These are phyloP conservation scores for Rhinoraja longicauda DNA, from an alignment of 2,797 vertebrate genomes.

Conservation along the genomic window DNA sequence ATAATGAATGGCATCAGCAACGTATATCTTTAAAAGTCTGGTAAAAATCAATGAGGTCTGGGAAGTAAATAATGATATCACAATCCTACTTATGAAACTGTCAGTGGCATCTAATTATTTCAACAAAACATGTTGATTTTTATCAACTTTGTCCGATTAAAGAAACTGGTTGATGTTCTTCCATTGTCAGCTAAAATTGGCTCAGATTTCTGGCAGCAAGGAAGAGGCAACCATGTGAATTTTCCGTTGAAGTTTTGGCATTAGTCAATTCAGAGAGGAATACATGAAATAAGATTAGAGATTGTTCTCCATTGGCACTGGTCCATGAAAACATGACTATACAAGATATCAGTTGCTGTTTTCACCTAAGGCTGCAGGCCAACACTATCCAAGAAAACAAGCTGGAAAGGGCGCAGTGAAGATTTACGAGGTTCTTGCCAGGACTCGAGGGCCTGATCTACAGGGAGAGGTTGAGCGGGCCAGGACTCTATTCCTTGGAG, in stretches of 20 bases:
- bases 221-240: background rate
- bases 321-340: too few species aligned
- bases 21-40: background rate
- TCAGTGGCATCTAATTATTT: background rate
- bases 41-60: background rate
- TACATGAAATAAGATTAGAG: too few species aligned
- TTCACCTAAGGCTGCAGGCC: too few species aligned
- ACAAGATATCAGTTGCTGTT: too few species aligned
- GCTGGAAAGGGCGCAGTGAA: too few species aligned
- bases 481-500: too few species aligned
- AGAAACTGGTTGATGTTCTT: background rate
- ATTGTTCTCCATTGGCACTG: too few species aligned
- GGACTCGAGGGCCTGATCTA: too few species aligned
- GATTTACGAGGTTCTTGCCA: too few species aligned
- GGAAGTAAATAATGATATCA: constrained; percentile 19
- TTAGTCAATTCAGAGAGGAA: background rate
- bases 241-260: background rate
- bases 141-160: background rate
- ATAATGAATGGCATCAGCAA: constrained; percentile 5
- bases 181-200: background rate
- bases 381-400: too few species aligned
- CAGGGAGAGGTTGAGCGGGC: too few species aligned
- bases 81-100: background rate
- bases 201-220: background rate
- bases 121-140: background rate